These are phyloP conservation scores for Leucopsar rothschildi DNA, from an alignment of 2,113 vertebrate genomes.

Conservation along the genomic window DNA sequence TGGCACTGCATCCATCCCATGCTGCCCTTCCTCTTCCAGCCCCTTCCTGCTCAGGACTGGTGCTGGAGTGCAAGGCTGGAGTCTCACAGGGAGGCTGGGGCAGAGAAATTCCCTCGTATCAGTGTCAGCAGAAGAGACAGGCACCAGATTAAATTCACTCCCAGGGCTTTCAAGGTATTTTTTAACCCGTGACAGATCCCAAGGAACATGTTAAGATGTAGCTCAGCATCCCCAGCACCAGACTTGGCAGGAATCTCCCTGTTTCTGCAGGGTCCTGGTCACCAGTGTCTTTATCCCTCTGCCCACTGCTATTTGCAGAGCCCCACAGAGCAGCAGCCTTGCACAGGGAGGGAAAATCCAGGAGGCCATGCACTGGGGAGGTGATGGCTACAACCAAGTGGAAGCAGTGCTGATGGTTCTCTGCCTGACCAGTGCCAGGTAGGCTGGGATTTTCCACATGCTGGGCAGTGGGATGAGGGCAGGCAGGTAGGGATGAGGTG, in stretches of 20 bases:
- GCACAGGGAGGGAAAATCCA: background rate
- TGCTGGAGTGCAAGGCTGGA: background rate
- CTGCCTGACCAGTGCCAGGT: background rate
- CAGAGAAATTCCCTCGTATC: background rate
- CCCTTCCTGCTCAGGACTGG: background rate
- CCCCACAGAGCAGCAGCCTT: background rate
- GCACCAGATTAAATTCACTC: background rate
- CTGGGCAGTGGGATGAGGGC: background rate
- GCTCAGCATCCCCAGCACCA: background rate
- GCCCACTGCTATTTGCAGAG: background rate
- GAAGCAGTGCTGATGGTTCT: background rate
- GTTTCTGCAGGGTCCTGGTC: background rate
- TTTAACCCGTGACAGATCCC: background rate
- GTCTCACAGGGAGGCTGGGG: rapidly evolving
- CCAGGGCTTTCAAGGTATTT: background rate
- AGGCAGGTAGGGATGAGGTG: background rate
- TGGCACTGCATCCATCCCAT: rapidly evolving
- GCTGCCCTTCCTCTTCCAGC: background rate
- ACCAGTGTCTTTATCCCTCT: background rate
- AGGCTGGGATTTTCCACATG: background rate
- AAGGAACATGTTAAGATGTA: background rate
- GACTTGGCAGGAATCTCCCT: background rate
- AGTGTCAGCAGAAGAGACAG: background rate
- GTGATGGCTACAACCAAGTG: background rate
- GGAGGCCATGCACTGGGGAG: background rate